These are phyloP conservation scores for Tetragonula carbonaria DNA, from an alignment of 2,888 invertebrate species.

Conservation along the genomic window DNA sequence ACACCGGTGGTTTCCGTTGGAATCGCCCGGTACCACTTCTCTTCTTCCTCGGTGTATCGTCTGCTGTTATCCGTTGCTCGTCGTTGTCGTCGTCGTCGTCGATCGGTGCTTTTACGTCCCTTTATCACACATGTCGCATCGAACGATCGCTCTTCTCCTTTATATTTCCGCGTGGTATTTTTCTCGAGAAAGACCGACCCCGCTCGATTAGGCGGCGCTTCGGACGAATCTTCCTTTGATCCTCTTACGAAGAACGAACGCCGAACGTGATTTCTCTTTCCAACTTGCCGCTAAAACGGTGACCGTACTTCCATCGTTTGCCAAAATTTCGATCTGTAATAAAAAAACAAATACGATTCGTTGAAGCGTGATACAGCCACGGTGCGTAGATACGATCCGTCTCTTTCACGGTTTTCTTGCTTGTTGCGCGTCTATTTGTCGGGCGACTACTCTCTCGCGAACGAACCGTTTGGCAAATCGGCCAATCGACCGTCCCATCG, in stretches of 20 bases:
- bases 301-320: slow-evolving; percentile 48
- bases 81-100: slow-evolving; percentile 19
- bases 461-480: not conserved
- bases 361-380: slow-evolving; percentile 19
- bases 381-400: not conserved
- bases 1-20: not conserved
- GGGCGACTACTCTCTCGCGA: not conserved
- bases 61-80: not conserved
- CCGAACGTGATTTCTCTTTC: slow-evolving; percentile 16
- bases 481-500: not conserved
- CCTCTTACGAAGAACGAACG: slow-evolving; percentile 17
- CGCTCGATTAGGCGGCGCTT: slow-evolving; percentile 1
- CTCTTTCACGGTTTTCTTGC: not conserved
- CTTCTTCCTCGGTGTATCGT: not conserved
- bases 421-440: not conserved
- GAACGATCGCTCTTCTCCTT: not conserved
- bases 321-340: slow-evolving; percentile 63
- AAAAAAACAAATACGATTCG: slow-evolving; percentile 33
- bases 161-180: not conserved
- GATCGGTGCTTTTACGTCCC: slow-evolving; percentile 13
- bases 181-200: not conserved
- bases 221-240: slow-evolving; percentile 28
- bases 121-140: slow-evolving; percentile 21
- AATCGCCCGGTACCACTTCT: not conserved
- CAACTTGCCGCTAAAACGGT: slow-evolving; percentile 40